These are phyloP conservation scores for Sesamia nonagrioides DNA, from an alignment of 1,140 invertebrate species.

Conservation along the genomic window DNA sequence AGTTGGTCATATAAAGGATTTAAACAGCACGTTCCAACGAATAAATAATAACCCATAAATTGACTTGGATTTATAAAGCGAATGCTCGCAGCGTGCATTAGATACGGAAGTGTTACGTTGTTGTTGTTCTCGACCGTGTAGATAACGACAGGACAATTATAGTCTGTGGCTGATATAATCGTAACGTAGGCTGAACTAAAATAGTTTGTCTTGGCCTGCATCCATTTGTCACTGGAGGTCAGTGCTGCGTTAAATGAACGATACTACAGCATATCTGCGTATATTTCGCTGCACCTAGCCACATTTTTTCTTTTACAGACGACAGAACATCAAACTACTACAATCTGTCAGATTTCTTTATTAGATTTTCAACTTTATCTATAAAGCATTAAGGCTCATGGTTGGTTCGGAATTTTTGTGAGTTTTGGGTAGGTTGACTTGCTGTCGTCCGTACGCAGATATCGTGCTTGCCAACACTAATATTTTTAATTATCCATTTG, in stretches of 20 bases:
- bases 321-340: too few relatives aligned
- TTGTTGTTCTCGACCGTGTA: conserved; percentile 43
- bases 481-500: too few relatives aligned
- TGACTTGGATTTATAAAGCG: neutral
- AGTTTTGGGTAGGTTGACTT: too few relatives aligned
- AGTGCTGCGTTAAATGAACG: conserved; percentile 59
- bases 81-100: neutral
- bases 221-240: conserved; percentile 70
- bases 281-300: conserved; percentile 7
- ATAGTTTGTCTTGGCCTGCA: conserved; percentile 71
- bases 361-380: too few relatives aligned
- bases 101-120: conserved; percentile 29
- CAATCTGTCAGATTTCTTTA: too few relatives aligned
- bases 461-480: neutral
- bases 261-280: conserved; percentile 11
- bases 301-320: neutral
- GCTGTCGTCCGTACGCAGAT: too few relatives aligned
- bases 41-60: neutral
- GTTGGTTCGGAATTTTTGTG: too few relatives aligned
- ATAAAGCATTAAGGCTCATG: too few relatives aligned
- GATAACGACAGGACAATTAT: conserved; percentile 35
- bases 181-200: conserved; percentile 58
- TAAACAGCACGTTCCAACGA: neutral
- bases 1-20: neutral
- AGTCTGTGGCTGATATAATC: conserved; percentile 15